Base-by-base conservation (phyloP, 2,888 invertebrate species). In the Folsomia manolachei region DNA sequence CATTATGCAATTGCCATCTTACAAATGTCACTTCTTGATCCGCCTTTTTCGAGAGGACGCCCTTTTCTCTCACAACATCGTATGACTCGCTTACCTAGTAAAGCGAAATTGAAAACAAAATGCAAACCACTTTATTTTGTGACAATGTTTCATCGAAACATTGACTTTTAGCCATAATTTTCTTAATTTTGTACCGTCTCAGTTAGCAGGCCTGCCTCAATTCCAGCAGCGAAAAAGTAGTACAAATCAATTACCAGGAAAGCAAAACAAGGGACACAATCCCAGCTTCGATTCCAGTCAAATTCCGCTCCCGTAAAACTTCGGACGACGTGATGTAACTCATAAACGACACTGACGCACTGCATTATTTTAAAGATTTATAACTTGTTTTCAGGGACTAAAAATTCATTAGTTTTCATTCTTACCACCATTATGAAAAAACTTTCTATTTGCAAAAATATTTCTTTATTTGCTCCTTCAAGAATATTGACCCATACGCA, bases 11-110 rank as follows among this genome's bases (percentile, higher is more conserved):
- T 24, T 9, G 25, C 24, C 4, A 64, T 19, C 64, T 27, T 64
- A 64, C 64, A 64, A 64, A 64, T 39, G 27, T 27, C 64, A 64
- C n/a, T 39, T 64, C 64, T 2, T 64, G 64, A 64, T 64, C 64
- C 18, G 64, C 64, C n/a, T 26, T 14, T 25, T 64, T 26, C 18
- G 7, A 27, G 27, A 64, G 19, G 19, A 64, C 26, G 4, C 64
- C 64, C 21, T 64, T 64, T 7, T 26, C 2, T 14, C 26, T 25
- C 19, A 64, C 64, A 25, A 64, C 26, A 27, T 64, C 64, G 19
- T 27, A 64, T 2, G 27, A 2, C 23, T 4, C 27, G 9, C 14
- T 64, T 9, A 39, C 64, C 64, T 64, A 19, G n/a, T n/a, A n/a
- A n/a, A n/a, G n/a, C n/a, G n/a, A 51, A 51, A 51, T 51, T 51